Evolutionary conservation across 35 echinoderm and acorn worm genomes (phyloP).

Genomic region (Ophiothrix spiculata): DNA sequence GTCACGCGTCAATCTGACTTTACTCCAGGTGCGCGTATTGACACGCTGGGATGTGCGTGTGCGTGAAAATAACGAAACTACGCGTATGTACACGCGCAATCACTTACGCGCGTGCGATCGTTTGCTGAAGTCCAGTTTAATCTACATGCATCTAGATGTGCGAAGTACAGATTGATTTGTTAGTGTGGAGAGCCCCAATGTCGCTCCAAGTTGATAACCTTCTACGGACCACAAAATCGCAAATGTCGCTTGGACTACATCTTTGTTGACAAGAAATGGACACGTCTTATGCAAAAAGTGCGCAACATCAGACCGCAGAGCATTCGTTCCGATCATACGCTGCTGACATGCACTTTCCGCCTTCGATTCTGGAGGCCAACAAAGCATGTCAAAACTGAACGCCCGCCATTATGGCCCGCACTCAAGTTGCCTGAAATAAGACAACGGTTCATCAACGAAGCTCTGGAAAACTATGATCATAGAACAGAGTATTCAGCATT

Average conservation of each 20-base stretch:
- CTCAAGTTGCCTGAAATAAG: not conserved
- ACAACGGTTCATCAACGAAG: not conserved
- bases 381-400: slow-evolving; percentile 19
- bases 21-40: too few species aligned
- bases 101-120: too few species aligned
- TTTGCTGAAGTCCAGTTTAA: too few species aligned
- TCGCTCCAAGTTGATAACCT: not conserved
- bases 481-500: not conserved
- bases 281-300: slow-evolving; percentile 31
- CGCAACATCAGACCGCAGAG: slow-evolving; percentile 23
- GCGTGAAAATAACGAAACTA: too few species aligned
- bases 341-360: slow-evolving; percentile 27
- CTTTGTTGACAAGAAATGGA: slow-evolving; percentile 40
- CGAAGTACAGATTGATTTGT: too few species aligned
- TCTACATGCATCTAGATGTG: too few species aligned
- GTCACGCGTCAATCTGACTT: too few species aligned
- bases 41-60: too few species aligned
- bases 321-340: slow-evolving; percentile 29
- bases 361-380: slow-evolving; percentile 20
- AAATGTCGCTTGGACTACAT: slow-evolving; percentile 38
- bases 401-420: slow-evolving; percentile 8
- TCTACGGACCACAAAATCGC: slow-evolving; percentile 17
- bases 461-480: not conserved
- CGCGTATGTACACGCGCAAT: too few species aligned
- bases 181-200: too few species aligned